Base-by-base conservation (phyloP, 2,797 vertebrate species). In the Sebastes taczanowskii region DNA sequence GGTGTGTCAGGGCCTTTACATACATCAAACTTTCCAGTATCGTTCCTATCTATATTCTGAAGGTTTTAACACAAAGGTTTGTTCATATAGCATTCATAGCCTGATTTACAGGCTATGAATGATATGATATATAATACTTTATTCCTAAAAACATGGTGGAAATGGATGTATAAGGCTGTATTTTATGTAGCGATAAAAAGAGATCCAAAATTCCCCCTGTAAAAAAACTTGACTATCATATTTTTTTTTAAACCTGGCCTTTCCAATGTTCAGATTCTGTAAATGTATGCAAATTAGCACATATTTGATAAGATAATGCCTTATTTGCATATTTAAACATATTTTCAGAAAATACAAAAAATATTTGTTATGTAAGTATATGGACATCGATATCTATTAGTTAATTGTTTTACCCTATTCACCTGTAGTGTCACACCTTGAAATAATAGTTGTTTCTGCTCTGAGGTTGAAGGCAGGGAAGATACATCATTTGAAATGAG, bases 401-500 rank as follows among this genome's bases (percentile, higher is more conserved):
- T 53, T 53, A 1, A 10, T 53, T 20, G 0, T 52, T 7, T 53
- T 53, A 22, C 1, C 20, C 8, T 22, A 22, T 53, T 22, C 49
- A 53, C 49, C 49, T 11, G 8, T 5, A 53, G 49, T 53, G n/a
- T 53, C n/a, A n/a, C 49, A 10, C 20, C 49, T n/a, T 53, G 0
- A 0, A 53, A 53, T n/a, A 53, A 22, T 18, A n/a, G 11, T 62
- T 42, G 30, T 20, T 14, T 46, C 22, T 4, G 6, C 9, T 63
- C 29, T 10, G 35, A 62, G 23, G 27, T 66, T 80, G 30, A 76
- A 29, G 22, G 53, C 53, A 30, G 74, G 34, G 1, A 66, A 74
- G 67, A 88, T 81, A 32, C 77, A 86, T 87, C 58, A 77, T 74
- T 67, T 79, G 53, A 83, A 78, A 32, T 58, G 66, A 46, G 46